These are phyloP conservation scores for Bradypodion pumilum DNA, from an alignment of 2,797 vertebrate genomes.

Conservation along the genomic window DNA sequence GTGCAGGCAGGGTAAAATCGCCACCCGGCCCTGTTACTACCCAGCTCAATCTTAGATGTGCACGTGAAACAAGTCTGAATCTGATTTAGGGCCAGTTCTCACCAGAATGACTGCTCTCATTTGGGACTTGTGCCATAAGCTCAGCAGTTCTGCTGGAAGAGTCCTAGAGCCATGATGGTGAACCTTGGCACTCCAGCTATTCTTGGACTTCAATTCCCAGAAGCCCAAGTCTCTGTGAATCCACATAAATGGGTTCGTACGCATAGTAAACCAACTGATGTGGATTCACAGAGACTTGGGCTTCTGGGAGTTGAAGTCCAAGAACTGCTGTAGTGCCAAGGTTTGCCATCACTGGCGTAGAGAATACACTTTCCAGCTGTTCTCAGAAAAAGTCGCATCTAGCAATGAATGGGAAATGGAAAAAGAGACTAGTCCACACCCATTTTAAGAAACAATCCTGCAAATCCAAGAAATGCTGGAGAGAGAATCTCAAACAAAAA, in stretches of 20 bases:
- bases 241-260: too few species aligned
- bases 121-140: not conserved
- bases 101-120: not conserved
- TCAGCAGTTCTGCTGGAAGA: not conserved
- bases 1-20: too few species aligned
- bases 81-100: not conserved
- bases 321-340: too few species aligned
- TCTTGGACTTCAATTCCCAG: too few species aligned
- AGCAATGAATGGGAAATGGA: constrained; percentile 34
- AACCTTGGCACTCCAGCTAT: too few species aligned
- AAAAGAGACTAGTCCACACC: constrained; percentile 29
- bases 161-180: too few species aligned
- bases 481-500: not conserved
- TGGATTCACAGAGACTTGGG: too few species aligned
- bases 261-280: too few species aligned
- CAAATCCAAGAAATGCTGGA: not conserved
- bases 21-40: too few species aligned
- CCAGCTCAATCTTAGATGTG: not conserved
- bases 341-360: too few species aligned
- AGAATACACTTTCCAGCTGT: not conserved
- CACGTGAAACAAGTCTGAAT: not conserved
- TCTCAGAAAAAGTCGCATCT: constrained; percentile 38
- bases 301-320: too few species aligned
- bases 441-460: constrained; percentile 41
- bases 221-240: too few species aligned